Evolutionary conservation across 1,140 invertebrate genomes (phyloP).

Genomic region (Pentalonia nigronervosa): DNA sequence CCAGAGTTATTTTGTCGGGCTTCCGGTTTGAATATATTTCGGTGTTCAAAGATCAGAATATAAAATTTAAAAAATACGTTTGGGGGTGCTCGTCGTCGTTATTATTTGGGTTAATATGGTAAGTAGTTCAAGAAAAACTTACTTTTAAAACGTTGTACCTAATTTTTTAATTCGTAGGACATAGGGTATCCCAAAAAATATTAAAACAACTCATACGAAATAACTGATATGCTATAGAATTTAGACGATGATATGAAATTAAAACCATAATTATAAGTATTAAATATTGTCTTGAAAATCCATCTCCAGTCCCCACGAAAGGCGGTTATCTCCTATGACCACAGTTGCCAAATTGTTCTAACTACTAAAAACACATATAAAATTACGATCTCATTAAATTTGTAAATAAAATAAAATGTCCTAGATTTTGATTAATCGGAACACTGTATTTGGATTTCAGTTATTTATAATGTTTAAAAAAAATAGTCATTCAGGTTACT

Average conservation of each 20-base stretch:
- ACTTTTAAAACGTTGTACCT: not conserved
- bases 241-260: not conserved
- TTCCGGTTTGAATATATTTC: not conserved
- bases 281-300: not conserved
- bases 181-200: not conserved
- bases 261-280: not conserved
- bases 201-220: not conserved
- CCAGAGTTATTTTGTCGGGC: not conserved
- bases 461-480: no score
- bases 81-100: not conserved
- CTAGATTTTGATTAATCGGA: no score
- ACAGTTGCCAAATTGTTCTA: not conserved
- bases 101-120: not conserved
- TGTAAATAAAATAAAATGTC: no score
- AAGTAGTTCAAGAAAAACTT: not conserved
- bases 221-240: not conserved
- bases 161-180: not conserved
- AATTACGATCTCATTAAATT: not conserved
- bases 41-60: not conserved
- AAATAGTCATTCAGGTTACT: no score
- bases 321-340: not conserved
- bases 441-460: no score
- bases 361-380: not conserved
- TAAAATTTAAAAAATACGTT: not conserved
- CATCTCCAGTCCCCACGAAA: not conserved